Evolutionary conservation across 2,888 invertebrate genomes (phyloP), one percentile per base, ranked within the genome.

Genomic region (Scotopteryx bipunctaria): DNA sequence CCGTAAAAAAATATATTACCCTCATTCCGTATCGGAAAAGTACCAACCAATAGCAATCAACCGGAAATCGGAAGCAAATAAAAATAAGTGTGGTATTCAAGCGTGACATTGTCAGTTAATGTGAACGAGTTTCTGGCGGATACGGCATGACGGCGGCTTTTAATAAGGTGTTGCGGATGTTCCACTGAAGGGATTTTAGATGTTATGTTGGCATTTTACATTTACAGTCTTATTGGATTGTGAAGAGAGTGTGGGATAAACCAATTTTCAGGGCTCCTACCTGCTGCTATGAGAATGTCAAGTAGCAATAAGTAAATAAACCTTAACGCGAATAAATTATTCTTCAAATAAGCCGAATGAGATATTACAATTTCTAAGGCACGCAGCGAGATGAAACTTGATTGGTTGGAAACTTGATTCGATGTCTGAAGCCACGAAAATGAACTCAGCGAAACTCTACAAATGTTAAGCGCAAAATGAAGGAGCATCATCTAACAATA

Each of bases 51-150:
- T 31, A 23, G 38, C 46, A 35, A 19, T 21, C 21, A 27, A 8
- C 2, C 23, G 3, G n/a, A 23, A 33, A 57, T 50, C 40, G 42
- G 33, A 49, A 36, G 49, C 38, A 53, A 55, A 59, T 51, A 59
- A 57, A 59, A 57, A 49, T 50, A 42, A 56, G 48, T 48, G 57
- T 42, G 49, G 57, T 47, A 53, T 57, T 16, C 40, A 42, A 31
- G 33, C 33, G 37, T 46, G 59, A 62, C 55, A 59, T 59, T 59
- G 56, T 38, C 47, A 52, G 54, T 42, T 49, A 57, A 50, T 57
- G 57, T 43, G 38, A 21, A 32, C 49, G 31, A 51, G 48, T 36
- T 43, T 50, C 49, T 21, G 25, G 5, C 16, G 3, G n/a, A 29
- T 33, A 23, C 6, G 15, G 11, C n/a, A n/a, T 5, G 19, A 36